phyloP scores from a whole-genome alignment of 2,888 invertebrate species.

The Pterostichus niger region DNA sequence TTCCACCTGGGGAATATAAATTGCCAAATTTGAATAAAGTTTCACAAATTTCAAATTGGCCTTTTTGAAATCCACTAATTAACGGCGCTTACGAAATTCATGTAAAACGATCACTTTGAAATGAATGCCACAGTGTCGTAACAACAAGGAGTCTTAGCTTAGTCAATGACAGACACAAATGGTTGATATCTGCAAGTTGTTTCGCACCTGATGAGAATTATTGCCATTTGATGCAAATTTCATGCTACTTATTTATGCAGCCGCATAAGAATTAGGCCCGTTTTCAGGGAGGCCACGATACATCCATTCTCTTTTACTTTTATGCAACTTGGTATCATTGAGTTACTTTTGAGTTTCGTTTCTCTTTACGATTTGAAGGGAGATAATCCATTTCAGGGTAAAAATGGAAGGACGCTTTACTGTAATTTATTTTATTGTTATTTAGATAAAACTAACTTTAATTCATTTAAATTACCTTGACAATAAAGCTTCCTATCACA shows the following conservation, averaged over 20 bases:
- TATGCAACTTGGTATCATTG: slow-evolving; percentile 13
- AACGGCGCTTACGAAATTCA: slow-evolving; percentile 43
- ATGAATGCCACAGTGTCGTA: slow-evolving; percentile 23
- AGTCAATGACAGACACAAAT: slow-evolving; percentile 36
- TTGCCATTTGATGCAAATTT: slow-evolving; percentile 45
- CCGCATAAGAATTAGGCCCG: slow-evolving; percentile 16
- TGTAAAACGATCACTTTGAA: slow-evolving; percentile 44
- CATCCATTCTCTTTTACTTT: slow-evolving; percentile 45
- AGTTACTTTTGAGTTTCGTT: not conserved
- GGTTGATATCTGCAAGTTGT: not conserved
- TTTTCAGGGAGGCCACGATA: slow-evolving; percentile 32
- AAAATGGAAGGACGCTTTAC: slow-evolving; percentile 6
- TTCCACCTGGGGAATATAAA: slow-evolving; percentile 59
- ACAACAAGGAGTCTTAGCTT: slow-evolving; percentile 16
- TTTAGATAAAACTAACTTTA: too few species aligned
- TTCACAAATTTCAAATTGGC: slow-evolving; percentile 41
- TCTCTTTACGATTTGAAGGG: slow-evolving; percentile 21
- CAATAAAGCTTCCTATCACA: too few species aligned
- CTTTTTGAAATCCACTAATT: slow-evolving; percentile 51
- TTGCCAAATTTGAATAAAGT: slow-evolving; percentile 56
- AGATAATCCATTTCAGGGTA: slow-evolving; percentile 29
- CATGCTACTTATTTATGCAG: slow-evolving; percentile 34
- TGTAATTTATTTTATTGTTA: too few species aligned
- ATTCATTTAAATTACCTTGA: too few species aligned
- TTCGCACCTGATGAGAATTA: slow-evolving; percentile 53